Conservation (phyloP, 2,888 invertebrate genomes). For the Chrysomela aeneicollis region DNA sequence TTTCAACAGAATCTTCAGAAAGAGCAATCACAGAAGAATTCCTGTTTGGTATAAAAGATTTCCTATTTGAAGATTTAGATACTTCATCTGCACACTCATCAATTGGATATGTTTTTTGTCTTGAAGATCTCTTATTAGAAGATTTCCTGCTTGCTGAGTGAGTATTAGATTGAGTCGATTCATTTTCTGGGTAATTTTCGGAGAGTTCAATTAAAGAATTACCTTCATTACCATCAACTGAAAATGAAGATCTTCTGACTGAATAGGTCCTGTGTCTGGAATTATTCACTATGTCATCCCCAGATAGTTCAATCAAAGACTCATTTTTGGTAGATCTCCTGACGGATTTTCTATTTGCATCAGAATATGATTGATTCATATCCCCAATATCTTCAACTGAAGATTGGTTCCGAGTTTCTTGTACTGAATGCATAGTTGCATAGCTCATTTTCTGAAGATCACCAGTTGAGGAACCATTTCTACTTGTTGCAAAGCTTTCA, state of each 20-base stretch:
- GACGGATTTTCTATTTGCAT: slow-evolving; percentile 10
- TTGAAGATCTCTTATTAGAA: background rate
- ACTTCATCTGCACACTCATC: background rate
- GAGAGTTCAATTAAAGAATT: background rate
- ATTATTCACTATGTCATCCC: too few relatives aligned
- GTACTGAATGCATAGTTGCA: slow-evolving; percentile 5
- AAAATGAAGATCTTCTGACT: background rate
- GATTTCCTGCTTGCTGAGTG: background rate
- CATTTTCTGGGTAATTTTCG: background rate
- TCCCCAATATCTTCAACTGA: background rate
- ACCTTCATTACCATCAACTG: background rate
- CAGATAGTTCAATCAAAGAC: too few relatives aligned
- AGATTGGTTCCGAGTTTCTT: too few relatives aligned
- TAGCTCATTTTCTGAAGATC: background rate
- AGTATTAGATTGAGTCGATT: background rate
- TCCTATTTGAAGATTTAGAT: background rate
- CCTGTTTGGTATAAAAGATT: background rate
- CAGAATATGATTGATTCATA: too few relatives aligned
- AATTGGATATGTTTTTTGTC: background rate
- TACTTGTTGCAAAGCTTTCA: background rate
- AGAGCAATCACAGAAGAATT: background rate
- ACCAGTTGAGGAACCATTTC: background rate
- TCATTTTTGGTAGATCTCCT: slow-evolving; percentile 2
- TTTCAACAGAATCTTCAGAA: background rate
- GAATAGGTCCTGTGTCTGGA: background rate